Evolutionary conservation across 2,797 vertebrate genomes (phyloP).

Genomic region (Paguma larvata): DNA sequence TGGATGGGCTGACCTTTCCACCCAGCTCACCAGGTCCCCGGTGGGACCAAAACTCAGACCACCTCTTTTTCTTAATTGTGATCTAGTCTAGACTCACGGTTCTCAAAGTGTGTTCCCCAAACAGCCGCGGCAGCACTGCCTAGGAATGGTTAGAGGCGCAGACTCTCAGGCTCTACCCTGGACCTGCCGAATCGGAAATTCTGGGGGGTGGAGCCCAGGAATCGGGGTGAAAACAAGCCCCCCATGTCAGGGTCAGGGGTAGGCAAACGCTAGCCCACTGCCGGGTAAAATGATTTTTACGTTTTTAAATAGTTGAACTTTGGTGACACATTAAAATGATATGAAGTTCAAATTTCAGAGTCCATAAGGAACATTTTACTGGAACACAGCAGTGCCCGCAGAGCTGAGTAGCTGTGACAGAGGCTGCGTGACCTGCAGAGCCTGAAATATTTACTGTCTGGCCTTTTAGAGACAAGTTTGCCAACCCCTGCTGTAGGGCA

Average conservation of each 20-base stretch:
- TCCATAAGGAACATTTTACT: neutral
- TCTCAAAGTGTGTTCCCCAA: neutral
- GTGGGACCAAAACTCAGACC: neutral
- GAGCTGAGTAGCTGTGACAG: rapidly evolving
- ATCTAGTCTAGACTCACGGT: neutral
- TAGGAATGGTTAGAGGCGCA: neutral
- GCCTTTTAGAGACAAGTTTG: neutral
- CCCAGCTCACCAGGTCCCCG: neutral
- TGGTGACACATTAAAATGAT: neutral
- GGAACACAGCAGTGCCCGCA: neutral
- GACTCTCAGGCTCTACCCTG: neutral
- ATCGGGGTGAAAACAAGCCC: neutral
- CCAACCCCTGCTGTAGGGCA: neutral
- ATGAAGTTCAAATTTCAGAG: neutral
- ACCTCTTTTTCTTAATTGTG: neutral
- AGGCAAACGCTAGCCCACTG: neutral
- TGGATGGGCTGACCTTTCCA: neutral
- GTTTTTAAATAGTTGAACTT: neutral
- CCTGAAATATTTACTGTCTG: neutral
- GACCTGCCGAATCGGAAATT: neutral
- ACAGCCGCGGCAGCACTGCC: neutral
- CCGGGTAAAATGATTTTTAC: neutral
- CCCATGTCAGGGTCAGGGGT: no score
- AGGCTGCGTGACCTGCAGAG: neutral
- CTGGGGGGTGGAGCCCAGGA: neutral